Base-by-base conservation (phyloP, 1,140 invertebrate genomes). In the Drosophila elegans region DNA sequence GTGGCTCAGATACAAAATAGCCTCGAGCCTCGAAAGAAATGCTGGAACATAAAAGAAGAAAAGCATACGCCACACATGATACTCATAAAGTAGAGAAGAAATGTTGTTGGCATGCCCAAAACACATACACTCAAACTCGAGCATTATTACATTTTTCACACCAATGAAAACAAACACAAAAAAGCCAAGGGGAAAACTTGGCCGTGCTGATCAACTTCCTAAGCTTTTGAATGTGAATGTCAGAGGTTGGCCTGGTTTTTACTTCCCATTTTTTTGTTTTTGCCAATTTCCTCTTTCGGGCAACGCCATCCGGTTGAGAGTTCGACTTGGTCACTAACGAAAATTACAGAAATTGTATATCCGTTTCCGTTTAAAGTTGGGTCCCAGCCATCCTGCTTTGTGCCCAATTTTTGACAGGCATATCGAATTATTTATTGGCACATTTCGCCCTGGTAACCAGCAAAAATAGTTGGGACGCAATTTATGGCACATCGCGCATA, bases 331-430 rank as follows among this genome's bases (percentile, higher is more conserved):
- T 88, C 82, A 86, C 78, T 86, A 69, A 81, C 83, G 38, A 88
- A 82, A 86, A 86, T 88, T 88, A 86, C 82, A 73, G 69, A 86
- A 86, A 86, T 86, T 86, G 75, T 86, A 86, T 86, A 88, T 86
- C 82, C 82, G 78, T 88, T 82, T 86, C 82, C 82, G 83, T 71
- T 79, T 82, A 48, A 78, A 71, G 80, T 78, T 78, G 25, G 44
- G 52, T 42, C 56, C 36, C 27, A 12, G 10, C 29, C 75, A 52
- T 63, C 60, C 48, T 39, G 32, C 36, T 62, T 57, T 16, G 36
- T 74, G 42, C 51, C 61, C 49, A 45, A 39, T 44, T 76, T 77
- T 51, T 66, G 46, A 68, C 54, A 76, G 54, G 42, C 71, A 74
- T 74, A 74, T 74, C 62, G 46, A 39, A 55, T 61, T 83, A 78